These are phyloP conservation scores for Drosophila punjabiensis DNA, from an alignment of 1,140 invertebrate genomes.

Conservation along the genomic window DNA sequence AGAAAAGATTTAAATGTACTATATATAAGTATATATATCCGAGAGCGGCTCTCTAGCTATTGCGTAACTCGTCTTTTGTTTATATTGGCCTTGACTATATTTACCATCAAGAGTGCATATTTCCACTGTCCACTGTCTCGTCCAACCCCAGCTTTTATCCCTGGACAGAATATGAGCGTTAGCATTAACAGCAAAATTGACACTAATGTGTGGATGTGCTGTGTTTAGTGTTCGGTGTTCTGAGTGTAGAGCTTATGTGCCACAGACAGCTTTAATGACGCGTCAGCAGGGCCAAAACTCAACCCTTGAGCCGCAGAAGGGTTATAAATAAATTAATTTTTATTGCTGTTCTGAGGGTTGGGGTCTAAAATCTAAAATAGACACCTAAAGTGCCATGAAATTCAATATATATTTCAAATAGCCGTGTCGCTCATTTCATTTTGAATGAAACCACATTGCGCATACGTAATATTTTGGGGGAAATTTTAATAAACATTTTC, in stretches of 20 bases:
- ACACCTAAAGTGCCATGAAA: constrained; percentile 47
- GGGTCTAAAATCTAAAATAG: constrained; percentile 36
- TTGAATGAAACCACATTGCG: constrained; percentile 20
- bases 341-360: constrained; percentile 16
- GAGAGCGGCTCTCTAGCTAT: too few relatives aligned
- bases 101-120: too few relatives aligned
- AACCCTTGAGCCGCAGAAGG: constrained; percentile 49
- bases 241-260: constrained; percentile 5
- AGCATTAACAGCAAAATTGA: constrained; percentile 65
- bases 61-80: too few relatives aligned
- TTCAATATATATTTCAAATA: constrained; percentile 52
- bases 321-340: constrained; percentile 81
- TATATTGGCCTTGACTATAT: too few relatives aligned
- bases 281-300: constrained; percentile 23
- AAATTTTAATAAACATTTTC: constrained; percentile 42
- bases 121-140: constrained; percentile 2
- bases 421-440: background rate
- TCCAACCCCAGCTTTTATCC: constrained; percentile 13
- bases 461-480: constrained; percentile 40
- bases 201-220: constrained; percentile 50
- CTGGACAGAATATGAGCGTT: constrained; percentile 61
- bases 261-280: constrained; percentile 71
- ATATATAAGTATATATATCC: too few relatives aligned
- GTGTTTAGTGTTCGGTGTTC: constrained; percentile 19
- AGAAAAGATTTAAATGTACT: too few relatives aligned